Evolutionary conservation across 2,797 vertebrate species (phyloP).

Genomic region (Synanceia verrucosa): DNA sequence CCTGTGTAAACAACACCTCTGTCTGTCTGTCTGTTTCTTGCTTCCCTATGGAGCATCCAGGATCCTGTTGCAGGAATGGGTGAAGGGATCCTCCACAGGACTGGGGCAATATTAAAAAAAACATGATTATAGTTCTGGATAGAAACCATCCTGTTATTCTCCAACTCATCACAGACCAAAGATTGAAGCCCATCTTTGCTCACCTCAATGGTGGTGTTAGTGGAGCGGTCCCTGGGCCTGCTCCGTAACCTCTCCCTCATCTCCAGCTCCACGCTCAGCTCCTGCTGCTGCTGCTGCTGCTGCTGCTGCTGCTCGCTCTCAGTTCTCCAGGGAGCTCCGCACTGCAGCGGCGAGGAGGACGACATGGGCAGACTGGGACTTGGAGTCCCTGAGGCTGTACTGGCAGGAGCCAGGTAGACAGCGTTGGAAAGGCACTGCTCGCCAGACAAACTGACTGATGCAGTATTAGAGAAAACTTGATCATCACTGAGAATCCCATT

Average conservation of each 20-base stretch:
- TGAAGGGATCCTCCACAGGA: constrained; percentile 77
- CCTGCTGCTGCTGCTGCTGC: constrained; percentile 73
- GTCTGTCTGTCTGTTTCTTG: constrained; percentile 49
- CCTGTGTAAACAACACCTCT: constrained; percentile 76
- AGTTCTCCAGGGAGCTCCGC: constrained; percentile 74
- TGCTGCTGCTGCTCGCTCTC: constrained; percentile 76
- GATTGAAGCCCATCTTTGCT: constrained; percentile 6
- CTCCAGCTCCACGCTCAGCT: constrained; percentile 83
- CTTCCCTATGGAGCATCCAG: constrained; percentile 68
- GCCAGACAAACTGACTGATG: constrained; percentile 61
- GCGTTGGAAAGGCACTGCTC: constrained; percentile 68
- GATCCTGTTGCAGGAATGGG: constrained; percentile 87
- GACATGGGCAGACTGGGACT: constrained; percentile 81
- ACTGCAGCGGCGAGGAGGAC: constrained; percentile 73
- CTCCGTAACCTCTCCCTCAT: constrained; percentile 85
- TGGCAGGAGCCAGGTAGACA: constrained; percentile 73
- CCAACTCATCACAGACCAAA: neutral
- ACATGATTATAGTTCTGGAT: neutral
- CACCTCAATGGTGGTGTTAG: constrained; percentile 60
- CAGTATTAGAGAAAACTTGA: constrained; percentile 47
- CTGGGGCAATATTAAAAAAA: constrained; percentile 45
- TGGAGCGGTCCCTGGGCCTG: constrained; percentile 73
- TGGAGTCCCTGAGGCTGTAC: constrained; percentile 74
- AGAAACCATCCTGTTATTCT: neutral
- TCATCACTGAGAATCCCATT: constrained; percentile 59